phyloP scores from a whole-genome alignment of 2,888 invertebrate genomes.

The Pardosa pseudoannulata region DNA sequence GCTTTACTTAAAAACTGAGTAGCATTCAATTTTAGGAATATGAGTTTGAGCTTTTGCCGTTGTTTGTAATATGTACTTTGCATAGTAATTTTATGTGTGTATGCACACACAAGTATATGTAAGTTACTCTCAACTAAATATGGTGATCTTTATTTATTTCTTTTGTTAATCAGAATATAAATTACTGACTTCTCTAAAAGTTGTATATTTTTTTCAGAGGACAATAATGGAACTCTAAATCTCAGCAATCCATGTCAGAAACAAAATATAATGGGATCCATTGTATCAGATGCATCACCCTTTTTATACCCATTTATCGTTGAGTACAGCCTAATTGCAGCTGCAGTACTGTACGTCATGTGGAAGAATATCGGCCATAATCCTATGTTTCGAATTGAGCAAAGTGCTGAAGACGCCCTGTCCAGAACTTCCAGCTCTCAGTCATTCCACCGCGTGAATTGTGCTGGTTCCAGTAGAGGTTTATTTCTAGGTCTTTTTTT shows the following conservation, averaged over 20 bases:
- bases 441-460: slow-evolving; percentile 81
- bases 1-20: too few species aligned
- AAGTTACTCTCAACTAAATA: too few species aligned
- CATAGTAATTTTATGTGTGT: too few species aligned
- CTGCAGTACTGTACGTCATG: slow-evolving; percentile 96
- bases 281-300: slow-evolving; percentile 94
- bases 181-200: too few species aligned
- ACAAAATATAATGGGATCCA: slow-evolving; percentile 85
- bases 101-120: too few species aligned
- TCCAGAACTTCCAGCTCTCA: slow-evolving; percentile 66
- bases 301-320: slow-evolving; percentile 97
- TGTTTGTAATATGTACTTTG: too few species aligned
- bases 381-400: slow-evolving; percentile 65
- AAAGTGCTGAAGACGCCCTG: slow-evolving; percentile 65
- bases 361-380: slow-evolving; percentile 82
- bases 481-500: slow-evolving; percentile 67
- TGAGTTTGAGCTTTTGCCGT: too few species aligned
- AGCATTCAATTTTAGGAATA: too few species aligned
- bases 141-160: too few species aligned
- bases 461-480: slow-evolving; percentile 88
- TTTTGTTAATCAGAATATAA: too few species aligned
- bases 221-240: slow-evolving; percentile 61
- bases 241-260: slow-evolving; percentile 74
- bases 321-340: slow-evolving; percentile 95
- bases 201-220: slow-evolving; percentile 31